Evolutionary conservation across 64 coral and sea anemone genomes (phyloP), one percentile per base, ranked within the genome.

Genomic region (Montipora sp.): DNA sequence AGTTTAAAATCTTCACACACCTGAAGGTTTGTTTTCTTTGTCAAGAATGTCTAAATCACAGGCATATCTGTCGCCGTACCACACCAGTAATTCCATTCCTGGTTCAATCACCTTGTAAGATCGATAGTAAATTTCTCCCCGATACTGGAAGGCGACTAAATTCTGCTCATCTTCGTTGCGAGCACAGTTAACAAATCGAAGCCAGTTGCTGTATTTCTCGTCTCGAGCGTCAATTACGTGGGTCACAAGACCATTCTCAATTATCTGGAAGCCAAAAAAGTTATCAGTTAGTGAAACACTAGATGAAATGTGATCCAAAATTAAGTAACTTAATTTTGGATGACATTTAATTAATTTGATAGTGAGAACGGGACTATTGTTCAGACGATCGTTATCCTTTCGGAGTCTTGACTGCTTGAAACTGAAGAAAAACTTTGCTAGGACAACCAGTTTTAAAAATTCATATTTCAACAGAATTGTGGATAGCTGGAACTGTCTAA

Each of bases 91-190:
- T 47, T 94, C 93, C 67, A 89, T 94, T 2, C 93, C 93, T 5
- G 93, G 87, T 57, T 90, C 93, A 71, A 94, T 94, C 7, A 78
- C 4, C 47, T 94, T 94, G 70, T 77, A 94, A 0, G 93, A 74
- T 53, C 93, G 93, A 48, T 94, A 94, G 53, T 90, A 94, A 8
- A 94, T 94, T 57, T 83, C 83, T 12, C 93, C 93, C 10, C 89
- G 87, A 58, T 89, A 94, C 73, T 94, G 93, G 19, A 94, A 94
- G 48, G 93, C 93, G 12, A 94, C 80, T 13, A 94, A 87, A 83
- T 94, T 94, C 66, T 94, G 93, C 58, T 94, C 93, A 49, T 94
- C 93, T 69, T 94, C 93, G 78, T 90, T 88, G 11, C 93, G 93
- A 57, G 93, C 93, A 84, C 93, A 94, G 70, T 94, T 94, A 45